phyloP scores from a whole-genome alignment of 1,140 invertebrate species.

The Papilio machaon region DNA sequence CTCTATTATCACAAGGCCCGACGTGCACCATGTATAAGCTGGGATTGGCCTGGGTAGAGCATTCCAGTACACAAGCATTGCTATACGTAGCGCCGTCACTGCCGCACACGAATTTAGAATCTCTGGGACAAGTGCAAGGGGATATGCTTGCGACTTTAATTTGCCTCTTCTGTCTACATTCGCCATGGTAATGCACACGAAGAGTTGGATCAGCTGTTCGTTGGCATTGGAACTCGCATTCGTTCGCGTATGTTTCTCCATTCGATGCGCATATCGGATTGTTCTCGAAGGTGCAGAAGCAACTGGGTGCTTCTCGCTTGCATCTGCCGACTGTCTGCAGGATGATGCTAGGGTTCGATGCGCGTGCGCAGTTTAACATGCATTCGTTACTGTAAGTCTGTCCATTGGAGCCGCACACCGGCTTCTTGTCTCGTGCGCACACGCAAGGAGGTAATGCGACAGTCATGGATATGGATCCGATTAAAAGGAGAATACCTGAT shows the following conservation, averaged over 20 bases:
- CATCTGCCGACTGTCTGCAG: slow-evolving; percentile 42
- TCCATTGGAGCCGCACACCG: slow-evolving; percentile 79
- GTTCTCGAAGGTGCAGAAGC: slow-evolving; percentile 45
- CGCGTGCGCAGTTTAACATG: slow-evolving; percentile 68
- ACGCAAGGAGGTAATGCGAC: slow-evolving; percentile 65
- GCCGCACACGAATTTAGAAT: slow-evolving; percentile 44
- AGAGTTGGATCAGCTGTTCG: slow-evolving; percentile 22
- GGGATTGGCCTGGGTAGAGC: slow-evolving; percentile 7
- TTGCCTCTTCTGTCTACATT: slow-evolving; percentile 36
- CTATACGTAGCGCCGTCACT: slow-evolving; percentile 46
- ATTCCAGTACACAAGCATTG: slow-evolving; percentile 45
- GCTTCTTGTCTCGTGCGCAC: slow-evolving; percentile 76
- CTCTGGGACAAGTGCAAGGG: slow-evolving; percentile 34
- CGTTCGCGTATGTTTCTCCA: slow-evolving; percentile 46
- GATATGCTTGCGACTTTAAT: background rate
- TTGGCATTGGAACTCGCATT: slow-evolving; percentile 45
- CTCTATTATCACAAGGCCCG: slow-evolving; percentile 34
- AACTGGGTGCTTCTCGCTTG: slow-evolving; percentile 26
- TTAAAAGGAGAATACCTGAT: slow-evolving; percentile 52
- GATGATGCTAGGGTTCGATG: slow-evolving; percentile 39
- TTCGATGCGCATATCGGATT: slow-evolving; percentile 47
- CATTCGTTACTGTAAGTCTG: slow-evolving; percentile 80
- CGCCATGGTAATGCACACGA: slow-evolving; percentile 22
- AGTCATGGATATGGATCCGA: slow-evolving; percentile 46
- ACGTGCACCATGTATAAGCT: background rate